These are phyloP conservation scores for Disparrhopalites patrizii DNA, from an alignment of 2,888 invertebrate genomes.

Conservation along the genomic window DNA sequence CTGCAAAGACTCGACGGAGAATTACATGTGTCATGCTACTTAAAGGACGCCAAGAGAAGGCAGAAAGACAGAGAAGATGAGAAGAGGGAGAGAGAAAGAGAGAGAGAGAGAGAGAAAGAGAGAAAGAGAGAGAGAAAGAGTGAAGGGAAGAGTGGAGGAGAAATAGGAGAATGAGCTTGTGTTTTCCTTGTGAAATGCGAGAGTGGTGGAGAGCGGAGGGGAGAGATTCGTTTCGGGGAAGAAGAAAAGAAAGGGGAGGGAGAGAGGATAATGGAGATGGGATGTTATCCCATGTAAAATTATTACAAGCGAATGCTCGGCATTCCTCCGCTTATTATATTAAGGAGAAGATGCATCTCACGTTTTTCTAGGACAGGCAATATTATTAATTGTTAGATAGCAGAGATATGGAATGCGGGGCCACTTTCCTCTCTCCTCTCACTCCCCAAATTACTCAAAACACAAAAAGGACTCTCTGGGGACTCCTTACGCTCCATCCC, in stretches of 20 bases:
- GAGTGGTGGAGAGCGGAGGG: not conserved
- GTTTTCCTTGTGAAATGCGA: not conserved
- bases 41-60: too few relatives aligned
- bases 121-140: not conserved
- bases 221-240: conserved; percentile 3
- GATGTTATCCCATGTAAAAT: conserved; percentile 46
- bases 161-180: not conserved
- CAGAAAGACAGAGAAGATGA: not conserved
- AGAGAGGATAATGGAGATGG: conserved; percentile 29
- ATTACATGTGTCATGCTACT: too few relatives aligned
- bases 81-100: not conserved
- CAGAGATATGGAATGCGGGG: conserved; percentile 28
- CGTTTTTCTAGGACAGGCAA: conserved; percentile 48
- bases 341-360: conserved; percentile 47
- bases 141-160: not conserved
- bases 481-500: conserved; percentile 41
- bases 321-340: conserved; percentile 47
- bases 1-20: not conserved
- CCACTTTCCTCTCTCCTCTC: conserved; percentile 16
- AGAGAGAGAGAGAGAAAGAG: not conserved
- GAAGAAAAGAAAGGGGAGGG: not conserved
- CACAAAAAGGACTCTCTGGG: conserved; percentile 46
- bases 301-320: conserved; percentile 42
- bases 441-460: conserved; percentile 42
- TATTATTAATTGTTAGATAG: conserved; percentile 48